phyloP scores from a whole-genome alignment of 92 coral and sea anemone genomes.

The Chrysogorgia sp. region DNA sequence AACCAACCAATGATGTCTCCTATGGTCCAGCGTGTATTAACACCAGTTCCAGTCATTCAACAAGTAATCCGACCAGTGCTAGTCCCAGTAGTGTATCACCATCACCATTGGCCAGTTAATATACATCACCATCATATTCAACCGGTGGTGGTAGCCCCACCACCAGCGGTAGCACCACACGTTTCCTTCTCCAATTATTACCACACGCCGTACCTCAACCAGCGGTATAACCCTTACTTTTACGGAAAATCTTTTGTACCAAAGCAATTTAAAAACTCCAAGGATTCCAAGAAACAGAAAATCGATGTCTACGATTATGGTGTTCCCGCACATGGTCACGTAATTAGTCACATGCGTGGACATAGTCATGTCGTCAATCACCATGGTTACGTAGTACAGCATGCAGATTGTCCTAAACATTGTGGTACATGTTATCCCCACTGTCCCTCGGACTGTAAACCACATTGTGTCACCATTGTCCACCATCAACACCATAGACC shows the following conservation, averaged over 20 bases:
- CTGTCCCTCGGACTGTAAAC: slow-evolving; percentile 30
- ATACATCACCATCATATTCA: slow-evolving; percentile 45
- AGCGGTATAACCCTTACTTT: not conserved
- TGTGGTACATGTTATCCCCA: slow-evolving; percentile 31
- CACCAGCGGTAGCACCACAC: not conserved
- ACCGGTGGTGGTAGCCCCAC: slow-evolving; percentile 7
- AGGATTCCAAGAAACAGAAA: slow-evolving; percentile 12
- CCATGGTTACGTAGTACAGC: slow-evolving; percentile 31
- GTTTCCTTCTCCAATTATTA: not conserved
- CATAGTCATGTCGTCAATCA: slow-evolving; percentile 34
- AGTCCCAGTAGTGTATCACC: slow-evolving; percentile 70
- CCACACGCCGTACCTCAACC: not conserved
- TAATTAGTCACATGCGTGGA: slow-evolving; percentile 11
- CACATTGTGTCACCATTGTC: slow-evolving; percentile 26
- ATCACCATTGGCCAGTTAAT: slow-evolving; percentile 91
- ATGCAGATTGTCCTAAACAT: slow-evolving; percentile 24
- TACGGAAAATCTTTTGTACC: slow-evolving; percentile 68
- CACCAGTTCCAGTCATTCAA: slow-evolving; percentile 28
- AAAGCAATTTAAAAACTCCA: not conserved
- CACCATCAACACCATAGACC: slow-evolving; percentile 47
- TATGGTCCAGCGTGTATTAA: slow-evolving; percentile 2
- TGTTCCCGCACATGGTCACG: slow-evolving; percentile 35
- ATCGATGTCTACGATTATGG: slow-evolving; percentile 32
- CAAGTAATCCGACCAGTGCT: slow-evolving; percentile 28
- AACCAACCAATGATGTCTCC: not conserved